Conservation (phyloP, 2,113 vertebrate genomes). For the Pseudorectes ferrugineus region DNA sequence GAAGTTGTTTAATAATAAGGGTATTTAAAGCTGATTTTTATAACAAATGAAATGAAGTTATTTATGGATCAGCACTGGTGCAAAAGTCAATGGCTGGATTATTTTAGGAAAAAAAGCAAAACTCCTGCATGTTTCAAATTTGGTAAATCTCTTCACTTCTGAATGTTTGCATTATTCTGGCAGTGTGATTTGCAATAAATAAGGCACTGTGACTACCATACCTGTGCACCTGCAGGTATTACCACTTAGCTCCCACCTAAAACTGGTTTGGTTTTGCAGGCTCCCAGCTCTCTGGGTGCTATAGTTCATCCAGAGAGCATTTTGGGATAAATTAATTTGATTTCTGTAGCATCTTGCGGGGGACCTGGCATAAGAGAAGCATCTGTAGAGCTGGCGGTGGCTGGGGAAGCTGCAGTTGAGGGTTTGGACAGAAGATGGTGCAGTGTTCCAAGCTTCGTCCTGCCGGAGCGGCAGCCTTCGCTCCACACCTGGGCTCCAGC, state of each 20-base stretch:
- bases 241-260: background rate
- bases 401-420: conserved; percentile 49
- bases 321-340: background rate
- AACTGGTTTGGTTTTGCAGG: background rate
- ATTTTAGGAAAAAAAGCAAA: background rate
- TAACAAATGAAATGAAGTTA: background rate
- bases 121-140: background rate
- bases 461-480: background rate
- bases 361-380: background rate
- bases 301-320: background rate
- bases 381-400: accelerated
- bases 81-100: background rate
- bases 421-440: conserved; percentile 76
- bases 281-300: background rate
- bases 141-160: background rate
- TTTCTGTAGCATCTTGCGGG: background rate
- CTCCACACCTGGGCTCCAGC: background rate
- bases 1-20: background rate
- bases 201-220: accelerated
- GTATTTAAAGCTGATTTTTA: background rate
- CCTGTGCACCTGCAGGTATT: background rate
- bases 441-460: conserved; percentile 67
- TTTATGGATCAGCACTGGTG: background rate
- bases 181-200: background rate
- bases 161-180: background rate